A percentile compares a stretch with the other conserved stretches of the same genome.
Conservation (phyloP, 2,888 invertebrate species). For the Mycalesis mineus region DNA sequence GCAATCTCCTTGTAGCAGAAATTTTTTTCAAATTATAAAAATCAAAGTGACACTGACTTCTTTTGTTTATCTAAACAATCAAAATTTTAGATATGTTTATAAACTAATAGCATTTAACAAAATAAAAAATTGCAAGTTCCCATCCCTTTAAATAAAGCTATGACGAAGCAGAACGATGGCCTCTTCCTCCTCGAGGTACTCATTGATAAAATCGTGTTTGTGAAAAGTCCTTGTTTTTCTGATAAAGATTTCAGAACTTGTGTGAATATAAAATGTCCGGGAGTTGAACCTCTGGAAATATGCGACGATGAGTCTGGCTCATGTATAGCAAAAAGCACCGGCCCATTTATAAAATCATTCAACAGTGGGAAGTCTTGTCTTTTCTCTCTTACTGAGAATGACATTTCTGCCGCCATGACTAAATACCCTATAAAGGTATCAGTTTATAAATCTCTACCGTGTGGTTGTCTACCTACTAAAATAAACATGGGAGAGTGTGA, state of each 20-base stretch:
- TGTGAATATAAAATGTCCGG: slow-evolving; percentile 78
- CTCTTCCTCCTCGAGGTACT: slow-evolving; percentile 82
- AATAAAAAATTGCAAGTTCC: slow-evolving; percentile 41
- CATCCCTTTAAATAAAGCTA: slow-evolving; percentile 50
- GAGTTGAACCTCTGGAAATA: slow-evolving; percentile 78
- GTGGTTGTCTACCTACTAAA: slow-evolving; percentile 80
- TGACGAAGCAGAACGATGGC: slow-evolving; percentile 74
- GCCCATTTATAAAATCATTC: slow-evolving; percentile 66
- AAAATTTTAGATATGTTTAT: slow-evolving; percentile 35
- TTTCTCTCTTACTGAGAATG: slow-evolving; percentile 79
- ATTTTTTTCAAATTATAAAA: background rate
- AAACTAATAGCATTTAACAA: slow-evolving; percentile 35
- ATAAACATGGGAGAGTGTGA: slow-evolving; percentile 77
- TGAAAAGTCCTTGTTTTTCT: slow-evolving; percentile 62
- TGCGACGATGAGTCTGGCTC: slow-evolving; percentile 78
- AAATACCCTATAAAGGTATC: slow-evolving; percentile 78
- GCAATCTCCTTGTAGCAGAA: background rate
- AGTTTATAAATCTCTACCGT: slow-evolving; percentile 79
- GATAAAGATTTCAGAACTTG: slow-evolving; percentile 77
- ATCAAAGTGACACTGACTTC: slow-evolving; percentile 18
- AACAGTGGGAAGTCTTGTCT: slow-evolving; percentile 83
- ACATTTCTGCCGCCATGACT: slow-evolving; percentile 71
- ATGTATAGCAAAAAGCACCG: slow-evolving; percentile 55
- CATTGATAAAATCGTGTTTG: slow-evolving; percentile 72
- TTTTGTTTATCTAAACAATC: slow-evolving; percentile 32